A percentile compares a stretch with the other conserved stretches of the same genome.
Evolutionary conservation across 2,797 vertebrate genomes (phyloP).

Genomic region (Eulemur rubriventer): DNA sequence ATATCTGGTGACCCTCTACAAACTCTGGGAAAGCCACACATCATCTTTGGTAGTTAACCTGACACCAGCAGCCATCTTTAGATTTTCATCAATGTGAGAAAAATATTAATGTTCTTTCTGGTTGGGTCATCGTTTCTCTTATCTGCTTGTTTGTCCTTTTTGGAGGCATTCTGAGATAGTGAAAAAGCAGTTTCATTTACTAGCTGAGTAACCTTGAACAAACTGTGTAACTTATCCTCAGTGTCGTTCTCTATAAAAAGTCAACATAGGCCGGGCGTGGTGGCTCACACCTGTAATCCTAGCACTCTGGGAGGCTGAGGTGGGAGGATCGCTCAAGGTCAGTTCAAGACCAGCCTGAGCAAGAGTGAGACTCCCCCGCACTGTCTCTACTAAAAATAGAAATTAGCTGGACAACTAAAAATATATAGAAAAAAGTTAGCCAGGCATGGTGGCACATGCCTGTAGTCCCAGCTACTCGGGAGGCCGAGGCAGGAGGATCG

Average conservation of each 20-base stretch:
- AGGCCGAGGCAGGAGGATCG: too few relatives aligned
- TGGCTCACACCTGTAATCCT: too few relatives aligned
- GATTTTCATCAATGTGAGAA: background rate
- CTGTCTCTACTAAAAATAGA: too few relatives aligned
- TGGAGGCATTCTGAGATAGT: background rate
- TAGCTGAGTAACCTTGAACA: background rate
- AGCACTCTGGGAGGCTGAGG: too few relatives aligned
- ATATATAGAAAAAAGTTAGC: too few relatives aligned
- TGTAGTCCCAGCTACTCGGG: too few relatives aligned
- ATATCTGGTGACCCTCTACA: background rate
- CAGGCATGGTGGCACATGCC: too few relatives aligned
- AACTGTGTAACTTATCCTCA: background rate
- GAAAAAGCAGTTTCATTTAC: background rate
- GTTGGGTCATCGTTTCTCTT: background rate
- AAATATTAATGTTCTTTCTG: background rate
- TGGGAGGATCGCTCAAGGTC: too few relatives aligned
- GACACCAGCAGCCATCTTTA: constrained; percentile 6
- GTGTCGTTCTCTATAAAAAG: background rate
- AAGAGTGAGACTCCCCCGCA: too few relatives aligned
- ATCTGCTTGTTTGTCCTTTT: background rate
- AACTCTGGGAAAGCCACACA: background rate
- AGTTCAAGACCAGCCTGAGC: too few relatives aligned
- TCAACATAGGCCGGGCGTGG: background rate
- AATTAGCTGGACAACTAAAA: too few relatives aligned
- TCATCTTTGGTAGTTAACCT: background rate